Conservation (phyloP, 2,888 invertebrate genomes). For the Leptinotarsa rubiginosa region DNA sequence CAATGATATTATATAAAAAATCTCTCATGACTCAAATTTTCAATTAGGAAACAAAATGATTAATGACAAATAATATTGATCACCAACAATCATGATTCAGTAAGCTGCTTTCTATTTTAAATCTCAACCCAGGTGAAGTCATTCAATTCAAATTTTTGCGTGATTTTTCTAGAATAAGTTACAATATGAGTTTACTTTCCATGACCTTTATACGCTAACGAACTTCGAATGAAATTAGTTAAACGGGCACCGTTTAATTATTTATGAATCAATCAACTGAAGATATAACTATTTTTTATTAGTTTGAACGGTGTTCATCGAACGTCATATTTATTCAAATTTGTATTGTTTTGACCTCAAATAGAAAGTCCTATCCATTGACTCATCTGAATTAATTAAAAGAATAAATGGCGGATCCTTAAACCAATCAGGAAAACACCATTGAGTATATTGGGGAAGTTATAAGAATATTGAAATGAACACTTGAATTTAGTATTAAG, state of each 20-base stretch:
- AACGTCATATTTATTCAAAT: neutral
- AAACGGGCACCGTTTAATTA: neutral
- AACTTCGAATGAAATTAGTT: neutral
- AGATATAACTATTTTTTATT: neutral
- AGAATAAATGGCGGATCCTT: neutral
- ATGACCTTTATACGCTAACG: slow-evolving; percentile 8
- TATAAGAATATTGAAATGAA: too few species aligned
- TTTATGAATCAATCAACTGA: neutral
- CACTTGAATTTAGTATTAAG: too few species aligned
- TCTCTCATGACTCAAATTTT: too few species aligned
- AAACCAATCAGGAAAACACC: neutral
- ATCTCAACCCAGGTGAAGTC: neutral
- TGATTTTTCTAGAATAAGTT: slow-evolving; percentile 9
- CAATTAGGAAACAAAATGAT: too few species aligned
- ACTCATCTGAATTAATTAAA: neutral
- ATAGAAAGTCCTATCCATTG: neutral
- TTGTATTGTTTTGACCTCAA: neutral
- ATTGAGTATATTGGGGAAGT: neutral
- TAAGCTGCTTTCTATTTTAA: neutral
- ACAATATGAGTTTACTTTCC: neutral
- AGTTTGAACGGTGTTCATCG: neutral
- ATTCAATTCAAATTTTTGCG: neutral
- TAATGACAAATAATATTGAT: neutral
- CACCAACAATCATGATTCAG: neutral
- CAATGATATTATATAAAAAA: too few species aligned